A percentile compares a stretch with the other conserved stretches of the same genome.
These are phyloP conservation scores for Neodiprion fabricii DNA, from an alignment of 1,140 invertebrate genomes.

Conservation along the genomic window DNA sequence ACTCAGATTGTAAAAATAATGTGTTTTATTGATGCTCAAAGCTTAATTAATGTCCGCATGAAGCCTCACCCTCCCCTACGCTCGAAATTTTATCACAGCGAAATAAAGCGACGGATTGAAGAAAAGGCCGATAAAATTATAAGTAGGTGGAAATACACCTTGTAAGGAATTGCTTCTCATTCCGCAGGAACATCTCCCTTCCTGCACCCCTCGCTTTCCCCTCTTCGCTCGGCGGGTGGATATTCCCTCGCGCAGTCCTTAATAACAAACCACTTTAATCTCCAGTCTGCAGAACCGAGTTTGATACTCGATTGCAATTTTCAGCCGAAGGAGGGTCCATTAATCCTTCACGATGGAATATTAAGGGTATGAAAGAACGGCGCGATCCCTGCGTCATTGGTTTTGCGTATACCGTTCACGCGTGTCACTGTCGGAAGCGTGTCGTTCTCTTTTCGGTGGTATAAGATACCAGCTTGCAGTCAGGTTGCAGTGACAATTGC, in stretches of 20 bases:
- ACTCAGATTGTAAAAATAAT: no score
- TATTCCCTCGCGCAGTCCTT: constrained; percentile 34
- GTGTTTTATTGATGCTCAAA: no score
- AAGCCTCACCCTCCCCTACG: background rate
- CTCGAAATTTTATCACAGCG: background rate
- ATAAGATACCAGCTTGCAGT: no score
- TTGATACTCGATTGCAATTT: constrained; percentile 29
- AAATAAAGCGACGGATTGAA: background rate
- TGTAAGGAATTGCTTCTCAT: no score
- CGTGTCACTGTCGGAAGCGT: no score
- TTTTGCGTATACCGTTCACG: background rate
- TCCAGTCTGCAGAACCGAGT: constrained; percentile 22
- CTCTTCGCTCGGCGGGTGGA: constrained; percentile 19
- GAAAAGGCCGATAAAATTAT: background rate
- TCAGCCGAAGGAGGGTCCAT: constrained; percentile 22
- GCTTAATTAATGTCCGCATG: no score
- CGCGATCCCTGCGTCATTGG: background rate
- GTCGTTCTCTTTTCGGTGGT: no score
- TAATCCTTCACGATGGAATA: constrained; percentile 24
- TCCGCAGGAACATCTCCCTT: no score
- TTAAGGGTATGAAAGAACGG: background rate
- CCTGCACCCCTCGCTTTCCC: constrained; percentile 14
- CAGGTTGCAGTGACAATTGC: no score
- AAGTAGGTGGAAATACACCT: background rate
- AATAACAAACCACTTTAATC: constrained; percentile 43